Conservation (phyloP, 1,140 invertebrate species). For the Drosophila nannoptera region DNA sequence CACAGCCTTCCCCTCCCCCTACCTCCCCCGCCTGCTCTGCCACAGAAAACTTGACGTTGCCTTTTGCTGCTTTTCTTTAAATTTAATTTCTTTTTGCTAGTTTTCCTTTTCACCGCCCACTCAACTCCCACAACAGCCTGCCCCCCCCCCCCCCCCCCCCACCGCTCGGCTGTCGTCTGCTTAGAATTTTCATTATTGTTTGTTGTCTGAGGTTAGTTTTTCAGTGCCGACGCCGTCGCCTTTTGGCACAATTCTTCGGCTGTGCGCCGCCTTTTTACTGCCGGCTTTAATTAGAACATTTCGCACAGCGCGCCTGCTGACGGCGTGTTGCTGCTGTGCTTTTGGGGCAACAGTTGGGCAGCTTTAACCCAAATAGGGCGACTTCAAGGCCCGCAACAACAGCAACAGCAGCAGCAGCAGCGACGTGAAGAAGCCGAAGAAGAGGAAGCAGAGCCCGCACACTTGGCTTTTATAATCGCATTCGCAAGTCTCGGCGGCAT, state of each 20-base stretch:
- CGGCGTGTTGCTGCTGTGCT: conserved; percentile 29
- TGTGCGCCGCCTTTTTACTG: conserved; percentile 61
- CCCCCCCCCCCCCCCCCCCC: too few relatives aligned
- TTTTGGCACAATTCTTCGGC: conserved; percentile 69
- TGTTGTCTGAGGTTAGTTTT: conserved; percentile 77
- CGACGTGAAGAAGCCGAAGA: too few relatives aligned
- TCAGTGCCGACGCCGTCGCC: conserved; percentile 65
- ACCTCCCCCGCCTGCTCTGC: conserved; percentile 30
- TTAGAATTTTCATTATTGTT: conserved; percentile 78
- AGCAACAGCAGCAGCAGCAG: too few relatives aligned
- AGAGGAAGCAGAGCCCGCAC: background rate
- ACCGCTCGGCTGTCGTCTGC: conserved; percentile 30
- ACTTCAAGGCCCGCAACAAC: conserved; percentile 14
- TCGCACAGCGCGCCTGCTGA: conserved; percentile 57
- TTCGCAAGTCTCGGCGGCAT: conserved; percentile 44
- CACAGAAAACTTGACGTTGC: conserved; percentile 42
- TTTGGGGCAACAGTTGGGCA: conserved; percentile 67
- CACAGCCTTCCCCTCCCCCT: background rate
- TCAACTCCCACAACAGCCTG: background rate
- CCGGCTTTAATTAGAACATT: conserved; percentile 76
- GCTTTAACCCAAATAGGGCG: conserved; percentile 51
- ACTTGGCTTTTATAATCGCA: conserved; percentile 36
- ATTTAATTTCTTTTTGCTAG: conserved; percentile 75
- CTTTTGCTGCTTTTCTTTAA: conserved; percentile 57
- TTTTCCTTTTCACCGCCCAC: conserved; percentile 38